Evolutionary conservation across 2,797 vertebrate species (phyloP), one percentile per base, ranked within the genome.

Genomic region (Ammospiza maritima): DNA sequence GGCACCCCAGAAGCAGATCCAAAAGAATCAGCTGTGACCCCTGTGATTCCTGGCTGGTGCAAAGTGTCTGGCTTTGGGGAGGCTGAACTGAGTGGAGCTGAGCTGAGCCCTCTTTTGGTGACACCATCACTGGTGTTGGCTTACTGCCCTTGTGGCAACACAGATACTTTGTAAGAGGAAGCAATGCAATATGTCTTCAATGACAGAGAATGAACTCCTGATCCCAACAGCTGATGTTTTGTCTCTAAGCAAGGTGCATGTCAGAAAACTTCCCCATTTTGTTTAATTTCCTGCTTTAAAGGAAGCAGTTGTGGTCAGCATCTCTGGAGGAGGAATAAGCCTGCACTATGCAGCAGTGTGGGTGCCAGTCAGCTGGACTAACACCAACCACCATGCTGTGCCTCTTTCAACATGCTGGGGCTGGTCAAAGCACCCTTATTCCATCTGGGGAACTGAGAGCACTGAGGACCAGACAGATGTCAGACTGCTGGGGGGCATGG

Each of bases 341-440:
- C 30, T 65, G 20, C 83, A 4, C 6, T 32, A 0, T 0, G 6
- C 29, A 40, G 6, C 29, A 40, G 32, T 10, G 34, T 6, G 22
- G 15, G 22, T 66, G 48, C 23, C 48, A 40, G 0, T 14, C 50
- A 44, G 42, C 57, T 6, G 3, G 62, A 22, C 44, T n/a, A 16
- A 44, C 45, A 13, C 9, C 14, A 0, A 1, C 27, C 1, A 1
- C 27, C 0, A 2, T 44, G 61, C 32, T 1, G 0, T 30, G 58
- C 30, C 83, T 51, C 22, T 79, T 64, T n/a, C 64, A 13, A 25
- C 3, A 0, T 12, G 6, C n/a, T 25, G 23, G n/a, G 25, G 45
- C 45, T 71, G 22, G 19, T 60, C 8, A 3, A 29, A 64, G 32
- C 4, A 2, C 44, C 67, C n/a, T 58, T 8, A 3, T 44, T 47